Evolutionary conservation across 2,888 invertebrate genomes (phyloP).

Genomic region (Macropis europaea): DNA sequence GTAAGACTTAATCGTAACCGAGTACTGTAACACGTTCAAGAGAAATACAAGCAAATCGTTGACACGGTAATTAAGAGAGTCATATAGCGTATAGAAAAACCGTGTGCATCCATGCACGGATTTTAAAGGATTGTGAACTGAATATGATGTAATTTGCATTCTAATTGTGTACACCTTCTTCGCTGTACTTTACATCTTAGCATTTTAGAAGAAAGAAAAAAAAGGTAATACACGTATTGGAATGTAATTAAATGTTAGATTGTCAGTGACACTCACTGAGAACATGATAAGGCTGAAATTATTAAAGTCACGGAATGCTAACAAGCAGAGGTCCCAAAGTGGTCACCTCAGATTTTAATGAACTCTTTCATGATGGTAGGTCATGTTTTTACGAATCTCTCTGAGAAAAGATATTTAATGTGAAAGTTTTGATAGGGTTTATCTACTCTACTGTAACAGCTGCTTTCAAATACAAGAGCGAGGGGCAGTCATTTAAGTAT

Average conservation of each 20-base stretch:
- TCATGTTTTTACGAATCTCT: no score
- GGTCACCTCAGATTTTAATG: no score
- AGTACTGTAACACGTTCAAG: constrained; percentile 23
- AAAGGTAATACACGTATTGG: neutral
- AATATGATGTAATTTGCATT: constrained; percentile 14
- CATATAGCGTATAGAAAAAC: constrained; percentile 9
- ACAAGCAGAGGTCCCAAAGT: neutral
- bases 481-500: no score
- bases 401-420: no score
- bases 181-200: constrained; percentile 2
- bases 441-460: no score
- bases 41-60: constrained; percentile 9
- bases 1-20: constrained; percentile 34
- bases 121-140: constrained; percentile 15
- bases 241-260: constrained; percentile 1
- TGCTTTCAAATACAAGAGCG: no score
- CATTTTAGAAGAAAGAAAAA: neutral
- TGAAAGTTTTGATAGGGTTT: no score
- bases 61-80: constrained; percentile 28
- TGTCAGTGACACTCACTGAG: neutral
- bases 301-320: neutral
- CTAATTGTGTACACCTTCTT: constrained; percentile 3
- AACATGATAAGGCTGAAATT: constrained; percentile 3
- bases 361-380: no score
- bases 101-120: neutral